Evolutionary conservation across 2,888 invertebrate species (phyloP), one percentile per base, ranked within the genome.

Genomic region (Leptinotarsa tumamoca): DNA sequence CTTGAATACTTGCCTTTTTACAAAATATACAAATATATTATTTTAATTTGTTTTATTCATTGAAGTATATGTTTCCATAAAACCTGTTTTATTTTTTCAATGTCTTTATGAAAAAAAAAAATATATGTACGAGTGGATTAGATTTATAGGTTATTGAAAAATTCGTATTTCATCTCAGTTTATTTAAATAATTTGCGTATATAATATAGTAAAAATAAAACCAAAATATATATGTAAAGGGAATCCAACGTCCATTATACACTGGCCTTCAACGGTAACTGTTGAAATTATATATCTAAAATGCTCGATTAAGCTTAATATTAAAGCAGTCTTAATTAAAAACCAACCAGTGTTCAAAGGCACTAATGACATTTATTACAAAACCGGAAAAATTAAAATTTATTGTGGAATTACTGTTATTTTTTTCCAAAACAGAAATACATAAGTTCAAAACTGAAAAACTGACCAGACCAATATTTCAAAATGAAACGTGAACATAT

Each of bases 1-100:
- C 78, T 78, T 79, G 77, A 76, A 71, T 73, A 74, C 78, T 78
- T 79, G 78, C 79, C 79, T 80, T 80, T 79, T 70, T 77, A 79
- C 54, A 69, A 69, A 69, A 54, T 54, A 69, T n/a, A 69, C 43
- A 21, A 56, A 52, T 27, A 23, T 68, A 68, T 70, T 33, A 56
- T 52, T 52, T 52, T 63, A 17, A 33, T 63, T 63, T 63, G 27
- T 63, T 63, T 63, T 63, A 63, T 63, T 63, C 10, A 33, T 33
- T 33, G 33, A 33, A 7, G 33, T 43, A 7, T 33, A 2, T 43
- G 43, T 10, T 43, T 43, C 43, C 43, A 10, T 10, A 33, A 33
- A 33, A 0, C 33, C 7, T 33, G 33, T 10, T 33, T n/a, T n/a
- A n/a, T n/a, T 33, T 7, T 7, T 33, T 4, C 0, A 33, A 33